Conservation (phyloP, 2,797 vertebrate species). For the Arnoldichthys spilopterus region DNA sequence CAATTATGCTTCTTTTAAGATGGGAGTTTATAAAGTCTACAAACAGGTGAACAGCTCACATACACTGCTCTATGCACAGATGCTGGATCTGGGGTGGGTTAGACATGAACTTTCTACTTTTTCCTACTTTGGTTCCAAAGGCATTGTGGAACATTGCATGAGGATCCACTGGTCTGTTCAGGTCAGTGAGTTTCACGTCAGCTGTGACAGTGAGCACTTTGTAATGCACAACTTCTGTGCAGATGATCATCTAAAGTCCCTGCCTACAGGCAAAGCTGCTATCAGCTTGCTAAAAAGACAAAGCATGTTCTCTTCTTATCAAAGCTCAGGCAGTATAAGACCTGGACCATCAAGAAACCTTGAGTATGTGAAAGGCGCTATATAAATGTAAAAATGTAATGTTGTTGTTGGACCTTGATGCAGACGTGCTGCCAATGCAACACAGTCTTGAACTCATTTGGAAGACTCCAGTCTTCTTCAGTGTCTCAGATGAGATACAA, state of each 20-base stretch:
- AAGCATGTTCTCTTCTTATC: conserved; percentile 38
- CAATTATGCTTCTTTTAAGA: conserved; percentile 45
- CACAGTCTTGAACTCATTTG: conserved; percentile 42
- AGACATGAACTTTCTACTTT: conserved; percentile 13
- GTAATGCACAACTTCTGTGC: conserved; percentile 45
- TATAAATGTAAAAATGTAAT: no score
- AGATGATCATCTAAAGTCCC: conserved; percentile 33
- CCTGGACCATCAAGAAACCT: conserved; percentile 23
- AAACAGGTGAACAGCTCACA: conserved; percentile 37
- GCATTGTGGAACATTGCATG: conserved; percentile 44
- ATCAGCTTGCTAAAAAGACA: conserved; percentile 17
- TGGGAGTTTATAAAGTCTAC: conserved; percentile 39
- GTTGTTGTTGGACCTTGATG: conserved; percentile 33
- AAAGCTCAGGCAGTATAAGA: conserved; percentile 51
- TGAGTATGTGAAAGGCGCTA: no score
- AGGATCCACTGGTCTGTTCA: conserved; percentile 39
- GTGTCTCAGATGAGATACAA: conserved; percentile 20
- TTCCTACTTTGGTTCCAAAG: conserved; percentile 44
- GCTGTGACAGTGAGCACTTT: conserved; percentile 36
- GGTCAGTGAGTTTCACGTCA: neutral
- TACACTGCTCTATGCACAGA: conserved; percentile 37
- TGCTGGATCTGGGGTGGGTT: conserved; percentile 21
- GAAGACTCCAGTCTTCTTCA: conserved; percentile 31
- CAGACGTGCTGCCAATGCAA: conserved; percentile 13
- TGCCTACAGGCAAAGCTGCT: conserved; percentile 26